Evolutionary conservation across 1,140 invertebrate genomes (phyloP).

Genomic region (Drosophila orena): DNA sequence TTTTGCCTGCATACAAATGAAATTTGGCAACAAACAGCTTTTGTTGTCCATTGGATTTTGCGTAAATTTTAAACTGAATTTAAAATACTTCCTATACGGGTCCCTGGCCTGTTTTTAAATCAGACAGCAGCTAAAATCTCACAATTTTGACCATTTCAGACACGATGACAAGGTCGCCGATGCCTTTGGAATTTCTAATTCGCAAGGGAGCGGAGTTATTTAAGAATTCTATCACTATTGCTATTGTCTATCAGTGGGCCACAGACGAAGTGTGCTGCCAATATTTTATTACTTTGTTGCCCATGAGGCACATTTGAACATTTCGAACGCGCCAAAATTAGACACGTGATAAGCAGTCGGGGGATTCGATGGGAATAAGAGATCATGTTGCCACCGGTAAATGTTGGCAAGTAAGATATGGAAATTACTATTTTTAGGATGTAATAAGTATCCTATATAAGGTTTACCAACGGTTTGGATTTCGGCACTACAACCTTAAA

Average conservation of each 20-base stretch:
- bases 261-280: conserved; percentile 17
- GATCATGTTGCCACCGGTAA: conserved; percentile 18
- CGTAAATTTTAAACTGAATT: conserved; percentile 23
- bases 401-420: conserved; percentile 16
- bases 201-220: conserved; percentile 12
- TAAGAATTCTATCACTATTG: conserved; percentile 37
- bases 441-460: too few relatives aligned
- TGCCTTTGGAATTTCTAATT: conserved; percentile 43
- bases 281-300: conserved; percentile 45
- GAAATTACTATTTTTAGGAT: not conserved
- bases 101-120: conserved; percentile 35
- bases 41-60: conserved; percentile 25
- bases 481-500: too few relatives aligned
- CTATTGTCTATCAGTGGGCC: conserved; percentile 15
- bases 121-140: not conserved
- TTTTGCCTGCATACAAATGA: conserved; percentile 41
- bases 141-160: conserved; percentile 37
- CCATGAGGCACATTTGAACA: conserved; percentile 32
- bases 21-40: conserved; percentile 15
- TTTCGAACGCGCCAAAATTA: conserved; percentile 33
- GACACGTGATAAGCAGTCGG: conserved; percentile 33
- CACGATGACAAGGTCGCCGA: conserved; percentile 37
- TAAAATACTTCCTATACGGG: conserved; percentile 22
- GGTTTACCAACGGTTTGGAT: too few relatives aligned
- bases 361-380: conserved; percentile 23